Evolutionary conservation across 2,888 invertebrate genomes (phyloP).

Genomic region (Drosophila mimetica): DNA sequence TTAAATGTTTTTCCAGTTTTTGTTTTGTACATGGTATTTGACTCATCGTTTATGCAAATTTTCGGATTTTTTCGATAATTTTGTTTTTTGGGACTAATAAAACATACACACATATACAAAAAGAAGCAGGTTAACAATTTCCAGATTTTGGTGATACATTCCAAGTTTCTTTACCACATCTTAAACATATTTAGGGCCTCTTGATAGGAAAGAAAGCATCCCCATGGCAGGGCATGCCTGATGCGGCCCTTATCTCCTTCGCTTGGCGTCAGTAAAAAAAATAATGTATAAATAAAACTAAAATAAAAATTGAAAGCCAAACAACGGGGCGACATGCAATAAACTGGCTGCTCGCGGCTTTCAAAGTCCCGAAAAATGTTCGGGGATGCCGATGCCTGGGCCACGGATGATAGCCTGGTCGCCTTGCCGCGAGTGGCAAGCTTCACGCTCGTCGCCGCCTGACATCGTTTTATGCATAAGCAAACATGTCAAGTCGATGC

Average conservation of each 20-base stretch:
- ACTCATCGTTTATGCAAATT: too few species aligned
- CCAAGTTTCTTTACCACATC: too few species aligned
- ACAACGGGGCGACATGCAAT: slow-evolving; percentile 71
- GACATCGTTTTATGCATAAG: slow-evolving; percentile 75
- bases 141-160: too few species aligned
- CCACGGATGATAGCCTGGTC: slow-evolving; percentile 66
- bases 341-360: slow-evolving; percentile 62
- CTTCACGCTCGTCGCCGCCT: slow-evolving; percentile 27
- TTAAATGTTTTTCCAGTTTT: too few species aligned
- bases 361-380: slow-evolving; percentile 3
- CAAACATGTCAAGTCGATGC: slow-evolving; percentile 75
- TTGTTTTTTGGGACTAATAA: too few species aligned
- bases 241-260: slow-evolving; percentile 38
- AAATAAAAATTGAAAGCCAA: slow-evolving; percentile 79
- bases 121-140: too few species aligned
- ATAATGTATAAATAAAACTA: slow-evolving; percentile 67
- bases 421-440: slow-evolving; percentile 60
- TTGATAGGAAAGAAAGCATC: neutral
- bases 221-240: slow-evolving; percentile 15
- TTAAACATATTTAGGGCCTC: neutral
- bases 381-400: slow-evolving; percentile 51
- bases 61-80: too few species aligned
- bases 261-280: slow-evolving; percentile 34
- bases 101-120: too few species aligned
- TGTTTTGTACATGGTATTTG: too few species aligned